These are phyloP conservation scores for Ameiurus melas DNA, from an alignment of 2,113 vertebrate genomes.

Conservation along the genomic window DNA sequence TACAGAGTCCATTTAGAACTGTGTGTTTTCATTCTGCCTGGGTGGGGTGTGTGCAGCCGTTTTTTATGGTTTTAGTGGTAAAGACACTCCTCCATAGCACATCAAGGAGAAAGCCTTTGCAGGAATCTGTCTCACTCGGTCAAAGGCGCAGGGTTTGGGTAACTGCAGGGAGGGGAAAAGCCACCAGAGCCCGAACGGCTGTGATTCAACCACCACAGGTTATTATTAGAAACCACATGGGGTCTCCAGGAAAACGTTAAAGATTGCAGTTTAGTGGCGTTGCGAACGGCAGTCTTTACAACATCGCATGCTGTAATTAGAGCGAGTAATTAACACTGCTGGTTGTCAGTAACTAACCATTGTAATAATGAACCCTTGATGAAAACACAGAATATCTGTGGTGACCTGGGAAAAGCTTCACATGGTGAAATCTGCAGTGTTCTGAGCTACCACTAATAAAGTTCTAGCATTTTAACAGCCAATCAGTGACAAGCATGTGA, in stretches of 20 bases:
- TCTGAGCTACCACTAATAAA: background rate
- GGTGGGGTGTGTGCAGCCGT: slow-evolving; percentile 8
- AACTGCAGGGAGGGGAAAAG: slow-evolving; percentile 45
- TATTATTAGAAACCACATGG: slow-evolving; percentile 45
- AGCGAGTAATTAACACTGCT: background rate
- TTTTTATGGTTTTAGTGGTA: slow-evolving; percentile 11
- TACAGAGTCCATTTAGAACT: slow-evolving; percentile 36
- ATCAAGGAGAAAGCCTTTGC: background rate
- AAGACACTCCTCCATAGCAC: slow-evolving; percentile 6
- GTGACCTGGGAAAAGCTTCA: background rate
- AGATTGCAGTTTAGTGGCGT: slow-evolving; percentile 18
- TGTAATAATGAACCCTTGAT: no score
- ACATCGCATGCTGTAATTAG: background rate
- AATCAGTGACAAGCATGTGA: background rate
- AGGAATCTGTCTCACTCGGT: slow-evolving; percentile 14
- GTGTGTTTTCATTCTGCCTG: slow-evolving; percentile 17
- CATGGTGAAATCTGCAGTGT: background rate
- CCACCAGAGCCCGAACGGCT: slow-evolving; percentile 38
- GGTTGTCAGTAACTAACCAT: background rate
- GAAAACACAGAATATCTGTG: background rate
- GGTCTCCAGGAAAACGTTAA: background rate
- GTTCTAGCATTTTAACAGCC: background rate
- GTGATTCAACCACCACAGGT: slow-evolving; percentile 37
- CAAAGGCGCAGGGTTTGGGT: slow-evolving; percentile 12
- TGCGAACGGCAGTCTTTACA: background rate